These are phyloP conservation scores for Lordiphosa andalusiaca DNA, from an alignment of 2,888 invertebrate species.

Conservation along the genomic window DNA sequence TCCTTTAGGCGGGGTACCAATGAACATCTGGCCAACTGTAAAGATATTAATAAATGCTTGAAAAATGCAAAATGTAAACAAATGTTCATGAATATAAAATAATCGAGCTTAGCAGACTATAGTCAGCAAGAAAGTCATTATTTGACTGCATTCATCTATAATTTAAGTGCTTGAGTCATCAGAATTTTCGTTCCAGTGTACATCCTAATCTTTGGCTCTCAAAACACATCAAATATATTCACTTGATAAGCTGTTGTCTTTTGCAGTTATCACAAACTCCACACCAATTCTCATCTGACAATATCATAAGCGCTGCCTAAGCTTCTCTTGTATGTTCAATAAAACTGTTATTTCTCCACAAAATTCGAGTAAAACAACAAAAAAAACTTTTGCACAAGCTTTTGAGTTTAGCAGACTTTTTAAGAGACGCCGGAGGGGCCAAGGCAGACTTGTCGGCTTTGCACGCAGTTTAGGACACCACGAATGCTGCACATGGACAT, in stretches of 20 bases:
- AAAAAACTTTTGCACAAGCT: slow-evolving; percentile 41
- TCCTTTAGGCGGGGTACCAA: too few species aligned
- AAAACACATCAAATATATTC: neutral
- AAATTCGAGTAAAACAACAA: slow-evolving; percentile 4
- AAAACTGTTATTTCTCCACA: slow-evolving; percentile 15
- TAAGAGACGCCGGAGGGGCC: neutral
- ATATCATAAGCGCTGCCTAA: slow-evolving; percentile 19
- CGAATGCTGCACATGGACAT: slow-evolving; percentile 33
- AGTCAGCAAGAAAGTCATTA: too few species aligned
- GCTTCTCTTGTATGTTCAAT: slow-evolving; percentile 24
- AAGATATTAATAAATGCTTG: too few species aligned
- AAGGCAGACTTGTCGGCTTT: slow-evolving; percentile 40
- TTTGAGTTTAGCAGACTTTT: slow-evolving; percentile 6
- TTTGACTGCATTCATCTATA: too few species aligned
- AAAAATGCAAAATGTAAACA: too few species aligned
- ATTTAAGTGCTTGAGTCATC: too few species aligned
- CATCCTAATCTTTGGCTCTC: too few species aligned
- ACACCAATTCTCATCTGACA: slow-evolving; percentile 18
- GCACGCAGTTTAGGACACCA: slow-evolving; percentile 38
- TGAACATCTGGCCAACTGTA: too few species aligned
- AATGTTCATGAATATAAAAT: too few species aligned
- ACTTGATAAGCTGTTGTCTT: slow-evolving; percentile 28
- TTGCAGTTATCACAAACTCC: slow-evolving; percentile 14
- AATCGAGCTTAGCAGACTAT: too few species aligned
- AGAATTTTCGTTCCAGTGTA: too few species aligned